These are phyloP conservation scores for Tychaedon coryphoeus DNA, from an alignment of 2,113 vertebrate genomes.

Conservation along the genomic window DNA sequence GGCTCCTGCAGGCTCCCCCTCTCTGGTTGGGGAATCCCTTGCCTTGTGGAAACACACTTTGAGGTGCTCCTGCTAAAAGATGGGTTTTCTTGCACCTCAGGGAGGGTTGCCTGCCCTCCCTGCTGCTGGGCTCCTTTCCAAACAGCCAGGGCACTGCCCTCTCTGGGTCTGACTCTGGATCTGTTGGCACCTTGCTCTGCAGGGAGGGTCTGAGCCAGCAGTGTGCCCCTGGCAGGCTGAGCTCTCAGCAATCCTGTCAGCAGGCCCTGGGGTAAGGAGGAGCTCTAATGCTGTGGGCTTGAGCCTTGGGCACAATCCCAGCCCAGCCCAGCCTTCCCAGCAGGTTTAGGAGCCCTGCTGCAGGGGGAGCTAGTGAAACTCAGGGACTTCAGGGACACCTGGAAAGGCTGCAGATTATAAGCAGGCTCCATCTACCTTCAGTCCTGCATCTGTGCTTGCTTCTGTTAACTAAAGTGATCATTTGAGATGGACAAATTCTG, in stretches of 20 bases:
- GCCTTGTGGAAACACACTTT: neutral
- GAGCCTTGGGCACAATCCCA: neutral
- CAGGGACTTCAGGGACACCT: neutral
- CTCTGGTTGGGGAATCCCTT: neutral
- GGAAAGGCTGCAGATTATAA: neutral
- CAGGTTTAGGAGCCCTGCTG: neutral
- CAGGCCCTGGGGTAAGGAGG: neutral
- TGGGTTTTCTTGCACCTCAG: neutral
- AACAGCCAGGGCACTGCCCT: fast-evolving
- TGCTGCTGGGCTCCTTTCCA: neutral
- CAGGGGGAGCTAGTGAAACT: neutral
- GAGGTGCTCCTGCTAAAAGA: neutral
- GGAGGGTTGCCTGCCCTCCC: neutral
- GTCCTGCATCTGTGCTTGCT: neutral
- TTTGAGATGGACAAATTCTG: neutral
- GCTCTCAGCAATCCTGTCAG: neutral
- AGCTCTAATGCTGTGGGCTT: neutral
- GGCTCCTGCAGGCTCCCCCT: neutral
- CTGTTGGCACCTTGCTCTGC: neutral
- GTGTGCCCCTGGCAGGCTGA: neutral
- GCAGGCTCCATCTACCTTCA: neutral
- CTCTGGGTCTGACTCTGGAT: neutral
- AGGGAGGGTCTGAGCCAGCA: neutral
- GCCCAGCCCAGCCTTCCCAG: neutral
- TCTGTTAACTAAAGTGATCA: neutral